phyloP scores from a whole-genome alignment of 92 coral and sea anemone species.

The Metridium senile region DNA sequence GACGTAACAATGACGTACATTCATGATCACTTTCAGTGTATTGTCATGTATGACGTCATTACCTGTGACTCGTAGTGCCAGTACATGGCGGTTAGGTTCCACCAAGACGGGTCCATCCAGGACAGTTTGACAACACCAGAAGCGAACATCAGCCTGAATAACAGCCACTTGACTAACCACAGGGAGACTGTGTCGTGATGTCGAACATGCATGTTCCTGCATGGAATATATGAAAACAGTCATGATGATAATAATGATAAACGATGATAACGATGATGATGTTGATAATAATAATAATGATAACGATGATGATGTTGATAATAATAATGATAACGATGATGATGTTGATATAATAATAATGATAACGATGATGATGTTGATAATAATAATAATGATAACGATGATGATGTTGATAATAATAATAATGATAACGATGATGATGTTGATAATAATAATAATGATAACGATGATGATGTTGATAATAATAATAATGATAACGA shows the following conservation, averaged over 20 bases:
- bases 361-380: not conserved
- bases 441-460: not conserved
- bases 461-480: not conserved
- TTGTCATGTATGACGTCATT: conserved; percentile 7
- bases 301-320: not conserved
- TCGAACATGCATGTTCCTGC: conserved; percentile 63
- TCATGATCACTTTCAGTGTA: too few species aligned
- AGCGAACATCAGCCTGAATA: conserved; percentile 96
- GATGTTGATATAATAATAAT: too few species aligned
- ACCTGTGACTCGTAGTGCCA: conserved; percentile 99
- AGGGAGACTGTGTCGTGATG: conserved; percentile 72
- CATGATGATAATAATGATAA: not conserved
- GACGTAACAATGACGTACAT: too few species aligned
- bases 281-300: not conserved
- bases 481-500: not conserved
- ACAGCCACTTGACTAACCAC: conserved; percentile 95
- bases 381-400: not conserved
- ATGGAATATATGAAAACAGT: not conserved
- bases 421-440: not conserved
- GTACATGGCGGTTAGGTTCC: conserved; percentile 88
- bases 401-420: not conserved
- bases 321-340: not conserved
- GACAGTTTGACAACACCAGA: conserved; percentile 92
- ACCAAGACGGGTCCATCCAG: conserved; percentile 87
- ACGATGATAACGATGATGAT: not conserved